A percentile compares a stretch with the other conserved stretches of the same genome.
phyloP scores from a whole-genome alignment of 2,888 invertebrate genomes.

The Callyntrura sp. region DNA sequence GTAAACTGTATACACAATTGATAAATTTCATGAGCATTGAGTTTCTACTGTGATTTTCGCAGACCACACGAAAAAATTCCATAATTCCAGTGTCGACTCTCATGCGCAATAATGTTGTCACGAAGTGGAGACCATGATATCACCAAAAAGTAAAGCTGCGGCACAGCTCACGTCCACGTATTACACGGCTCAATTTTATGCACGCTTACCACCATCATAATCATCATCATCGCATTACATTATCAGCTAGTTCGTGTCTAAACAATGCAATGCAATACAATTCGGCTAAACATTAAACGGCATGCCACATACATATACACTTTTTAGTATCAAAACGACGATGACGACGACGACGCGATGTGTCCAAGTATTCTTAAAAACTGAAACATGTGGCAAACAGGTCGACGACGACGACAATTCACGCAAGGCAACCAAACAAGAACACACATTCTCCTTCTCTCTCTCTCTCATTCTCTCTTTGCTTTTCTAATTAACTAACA shows the following conservation, averaged over 20 bases:
- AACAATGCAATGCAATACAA: slow-evolving; percentile 32
- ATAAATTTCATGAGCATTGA: slow-evolving; percentile 16
- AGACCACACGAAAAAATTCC: slow-evolving; percentile 17
- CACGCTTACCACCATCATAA: slow-evolving; percentile 49
- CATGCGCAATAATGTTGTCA: slow-evolving; percentile 35
- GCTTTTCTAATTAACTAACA: slow-evolving; percentile 62
- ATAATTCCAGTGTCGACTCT: slow-evolving; percentile 23
- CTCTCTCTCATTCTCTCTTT: slow-evolving; percentile 9
- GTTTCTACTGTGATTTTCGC: slow-evolving; percentile 19
- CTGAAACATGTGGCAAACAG: slow-evolving; percentile 31
- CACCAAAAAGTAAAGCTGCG: slow-evolving; percentile 42
- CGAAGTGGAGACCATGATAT: slow-evolving; percentile 56
- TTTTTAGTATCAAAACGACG: background rate
- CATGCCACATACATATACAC: background rate
- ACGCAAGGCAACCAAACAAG: slow-evolving; percentile 25
- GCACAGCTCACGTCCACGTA: slow-evolving; percentile 34
- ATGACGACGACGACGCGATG: background rate
- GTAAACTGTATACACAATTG: background rate
- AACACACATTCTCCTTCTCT: slow-evolving; percentile 9
- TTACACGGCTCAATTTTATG: slow-evolving; percentile 58
- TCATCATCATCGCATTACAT: slow-evolving; percentile 59
- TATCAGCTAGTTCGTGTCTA: slow-evolving; percentile 40
- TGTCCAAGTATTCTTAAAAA: slow-evolving; percentile 23
- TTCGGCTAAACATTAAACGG: background rate
- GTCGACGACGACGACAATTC: slow-evolving; percentile 23